Evolutionary conservation across 2,113 vertebrate genomes (phyloP), one percentile per base, ranked within the genome.

Genomic region (Rafetus swinhoei): DNA sequence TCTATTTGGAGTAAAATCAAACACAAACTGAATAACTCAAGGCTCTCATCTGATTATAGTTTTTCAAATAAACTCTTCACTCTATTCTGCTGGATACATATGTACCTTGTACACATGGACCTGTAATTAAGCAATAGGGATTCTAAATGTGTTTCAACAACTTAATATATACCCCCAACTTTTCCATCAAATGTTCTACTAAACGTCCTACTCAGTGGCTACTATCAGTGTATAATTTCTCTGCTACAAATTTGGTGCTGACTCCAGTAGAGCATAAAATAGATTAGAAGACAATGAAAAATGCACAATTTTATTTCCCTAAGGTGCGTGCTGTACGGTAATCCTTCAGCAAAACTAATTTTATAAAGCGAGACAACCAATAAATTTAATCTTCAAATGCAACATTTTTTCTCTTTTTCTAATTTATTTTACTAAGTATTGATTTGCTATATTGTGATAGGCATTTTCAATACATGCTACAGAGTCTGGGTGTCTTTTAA

Each of bases 281-380:
- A 97, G 79, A 96, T 96, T 94, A 95, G 90, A 97, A 97, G 94
- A 97, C 90, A 95, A 97, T 95, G 96, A 97, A 96, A 97, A 97
- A 97, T 95, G 56, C 25, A 85, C 62, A 13, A 16, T 74, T 96
- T 97, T 95, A 97, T 98, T 98, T 98, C 97, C 97, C 95, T 90
- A 93, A 93, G 90, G 94, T 88, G 50, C 88, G 83, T 86, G 81
- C 80, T 95, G 59, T 82, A 95, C 86, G 92, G 87, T 96, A 92
- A 95, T 94, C 94, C 89, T 97, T 96, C 97, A 96, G 92, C 89
- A 92, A 97, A 97, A 94, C 82, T 95, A 95, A 90, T 97, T 98
- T 97, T 94, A 93, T 94, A 88, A 92, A 65, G 32, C 95, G 80
- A 96, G 50, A 96, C 55, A 95, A 97, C 95, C 77, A 97, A 96